Evolutionary conservation across 2,113 vertebrate genomes (phyloP), one percentile per base, ranked within the genome.

Genomic region (Oreochromis spilurus): DNA sequence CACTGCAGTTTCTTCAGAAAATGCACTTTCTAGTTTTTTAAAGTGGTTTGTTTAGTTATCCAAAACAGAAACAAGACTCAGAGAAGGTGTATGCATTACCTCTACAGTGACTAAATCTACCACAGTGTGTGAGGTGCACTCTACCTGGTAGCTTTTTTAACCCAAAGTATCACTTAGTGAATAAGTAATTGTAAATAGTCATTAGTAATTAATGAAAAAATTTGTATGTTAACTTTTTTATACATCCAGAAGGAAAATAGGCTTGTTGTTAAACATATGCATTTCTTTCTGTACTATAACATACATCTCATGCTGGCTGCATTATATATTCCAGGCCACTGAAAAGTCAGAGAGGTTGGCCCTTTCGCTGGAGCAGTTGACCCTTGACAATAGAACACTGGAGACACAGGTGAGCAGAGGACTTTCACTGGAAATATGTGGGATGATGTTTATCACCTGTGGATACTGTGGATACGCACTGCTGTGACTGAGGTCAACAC

Each of bases 321-420:
- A n/a, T 84, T 45, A 3, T 85, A 75, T 84, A 55, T 79, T 84
- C 3, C 72, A 95, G 95, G 83, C 77, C 6, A n/a, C 21, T 12
- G 93, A 92, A 40, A 78, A 60, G 55, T 89, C 84, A 2, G 86
- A 92, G 55, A 88, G 17, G 85, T 82, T 55, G 24, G 14, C 43
- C 5, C 38, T 84, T 81, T 80, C 36, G 1, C 72, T 93, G 9
- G 83, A 93, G 79, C 82, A 92, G 72, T 82, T 96, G 88, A 94
- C 70, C 45, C 83, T 79, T 83, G 93, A 93, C 77, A 95, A 94
- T 52, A 57, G 81, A 75, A 83, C 85, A 0, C 87, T 95, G 79
- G 87, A 95, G 67, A 88, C 89, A 4, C 91, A 96, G 95, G 96
- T 96, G 86, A 95, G 91, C 29, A 77, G 17, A 26, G 3, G 13